Base-by-base conservation (phyloP, 92 coral and sea anemone species). In the Epizoanthus ramosus region DNA sequence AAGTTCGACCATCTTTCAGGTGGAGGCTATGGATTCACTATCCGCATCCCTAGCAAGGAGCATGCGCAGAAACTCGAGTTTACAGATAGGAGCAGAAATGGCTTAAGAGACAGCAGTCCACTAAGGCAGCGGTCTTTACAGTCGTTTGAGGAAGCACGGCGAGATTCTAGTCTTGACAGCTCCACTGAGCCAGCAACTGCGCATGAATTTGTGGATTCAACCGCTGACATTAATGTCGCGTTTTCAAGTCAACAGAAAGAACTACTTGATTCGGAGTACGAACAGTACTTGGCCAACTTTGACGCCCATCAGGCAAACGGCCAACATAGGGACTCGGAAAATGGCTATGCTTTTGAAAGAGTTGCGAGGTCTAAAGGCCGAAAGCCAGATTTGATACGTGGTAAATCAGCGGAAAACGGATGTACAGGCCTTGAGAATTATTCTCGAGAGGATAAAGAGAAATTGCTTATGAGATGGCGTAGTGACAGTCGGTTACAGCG, bases 11-110 rank as follows among this genome's bases (percentile, higher is more conserved):
- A 92, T 58, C 91, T 87, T 10, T 81, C 92, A 18, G 89, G 93
- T 33, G 92, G 93, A 3, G 96, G 93, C 13, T 90, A 93, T 68
- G 98, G 98, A 52, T 95, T 95, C 63, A 86, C 98, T 0, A 72
- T 95, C 19, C 92, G 95, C 12, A 90, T 95, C 67, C 98, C 98
- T 1, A 93, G 92, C 57, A 86, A 85, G 80, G 50, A 73, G 37
- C 71, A 70, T 53, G 73, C 69, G 50, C 80, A 53, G 28, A 76
- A 73, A 63, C 21, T 63, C 19, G 79, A 57, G 8, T 23, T 73
- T 17, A 45, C 68, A 56, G 28, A 21, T 16, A 83, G 47, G 57
- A 74, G 58, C 13, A 22, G 25, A 39, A 77, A 21, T 60, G 82
- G 66, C n/a, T n/a, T 5, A 61, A 15, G 65, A 43, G 21, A 45